phyloP scores from a whole-genome alignment of 2,888 invertebrate species.

The Beris chalybata region DNA sequence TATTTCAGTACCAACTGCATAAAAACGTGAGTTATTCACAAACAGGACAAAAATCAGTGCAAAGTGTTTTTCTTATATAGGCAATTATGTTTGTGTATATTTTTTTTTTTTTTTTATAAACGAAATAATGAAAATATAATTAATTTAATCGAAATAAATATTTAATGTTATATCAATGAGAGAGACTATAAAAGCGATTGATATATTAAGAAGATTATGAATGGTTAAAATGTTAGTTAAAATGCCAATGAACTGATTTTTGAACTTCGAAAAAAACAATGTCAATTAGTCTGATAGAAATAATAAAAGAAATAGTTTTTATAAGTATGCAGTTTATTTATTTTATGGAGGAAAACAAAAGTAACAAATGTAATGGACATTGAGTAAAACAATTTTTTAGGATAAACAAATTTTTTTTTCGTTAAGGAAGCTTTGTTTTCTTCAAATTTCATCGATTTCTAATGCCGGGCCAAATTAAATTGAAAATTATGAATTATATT shows the following conservation, averaged over 20 bases:
- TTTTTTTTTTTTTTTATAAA: neutral
- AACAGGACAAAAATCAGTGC: conserved; percentile 45
- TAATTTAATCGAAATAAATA: conserved; percentile 5
- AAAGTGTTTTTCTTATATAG: conserved; percentile 32
- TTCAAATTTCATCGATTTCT: conserved; percentile 50
- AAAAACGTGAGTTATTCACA: conserved; percentile 36
- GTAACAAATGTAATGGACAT: neutral
- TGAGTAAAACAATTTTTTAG: conserved; percentile 6
- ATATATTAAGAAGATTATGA: conserved; percentile 20
- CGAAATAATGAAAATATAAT: neutral
- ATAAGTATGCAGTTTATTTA: neutral
- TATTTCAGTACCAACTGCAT: conserved; percentile 1
- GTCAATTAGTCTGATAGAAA: neutral
- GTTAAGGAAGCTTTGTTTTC: conserved; percentile 30
- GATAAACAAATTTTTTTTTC: too few relatives aligned
- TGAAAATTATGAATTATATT: conserved; percentile 13
- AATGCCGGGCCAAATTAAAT: conserved; percentile 44
- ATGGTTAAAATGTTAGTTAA: conserved; percentile 16
- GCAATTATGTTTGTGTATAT: too few relatives aligned
- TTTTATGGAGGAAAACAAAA: neutral
- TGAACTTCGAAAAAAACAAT: conserved; percentile 37
- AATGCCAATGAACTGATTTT: conserved; percentile 44
- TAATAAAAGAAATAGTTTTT: neutral
- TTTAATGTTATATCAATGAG: conserved; percentile 15
- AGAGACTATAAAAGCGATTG: conserved; percentile 6